Conservation (phyloP, 1,140 invertebrate genomes). For the Drosophila neocordata region DNA sequence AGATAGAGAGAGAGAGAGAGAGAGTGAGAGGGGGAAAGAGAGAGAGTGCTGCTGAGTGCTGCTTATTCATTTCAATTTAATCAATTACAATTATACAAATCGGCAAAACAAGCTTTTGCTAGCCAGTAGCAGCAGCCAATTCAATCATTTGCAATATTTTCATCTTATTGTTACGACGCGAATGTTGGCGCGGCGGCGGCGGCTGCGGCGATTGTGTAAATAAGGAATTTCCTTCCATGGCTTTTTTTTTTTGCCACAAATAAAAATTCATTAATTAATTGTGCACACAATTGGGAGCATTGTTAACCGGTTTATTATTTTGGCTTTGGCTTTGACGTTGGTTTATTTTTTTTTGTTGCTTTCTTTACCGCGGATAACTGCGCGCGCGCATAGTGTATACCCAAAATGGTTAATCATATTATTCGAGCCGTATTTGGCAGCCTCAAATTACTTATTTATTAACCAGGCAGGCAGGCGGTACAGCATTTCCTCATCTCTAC, state of each 20-base stretch:
- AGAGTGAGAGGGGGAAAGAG: too few relatives aligned
- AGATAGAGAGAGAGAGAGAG: too few relatives aligned
- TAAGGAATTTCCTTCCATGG: slow-evolving; percentile 58
- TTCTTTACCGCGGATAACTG: neutral
- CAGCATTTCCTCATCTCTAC: slow-evolving; percentile 31
- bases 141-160: slow-evolving; percentile 43
- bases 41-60: neutral
- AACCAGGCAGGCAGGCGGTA: too few relatives aligned
- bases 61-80: slow-evolving; percentile 42
- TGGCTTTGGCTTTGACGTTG: neutral
- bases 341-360: neutral
- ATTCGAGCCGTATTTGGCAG: slow-evolving; percentile 59
- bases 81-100: slow-evolving; percentile 44
- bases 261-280: slow-evolving; percentile 75
- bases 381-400: slow-evolving; percentile 10
- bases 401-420: slow-evolving; percentile 71
- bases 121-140: slow-evolving; percentile 13
- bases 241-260: slow-evolving; percentile 27
- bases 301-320: slow-evolving; percentile 41
- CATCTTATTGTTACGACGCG: slow-evolving; percentile 28
- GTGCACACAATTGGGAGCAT: slow-evolving; percentile 64
- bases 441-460: slow-evolving; percentile 77
- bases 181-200: too few relatives aligned
- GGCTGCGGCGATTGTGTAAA: slow-evolving; percentile 59
- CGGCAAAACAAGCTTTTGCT: neutral